Base-by-base conservation (phyloP, 2,888 invertebrate genomes). In the Nephrocerus scutellatus region DNA sequence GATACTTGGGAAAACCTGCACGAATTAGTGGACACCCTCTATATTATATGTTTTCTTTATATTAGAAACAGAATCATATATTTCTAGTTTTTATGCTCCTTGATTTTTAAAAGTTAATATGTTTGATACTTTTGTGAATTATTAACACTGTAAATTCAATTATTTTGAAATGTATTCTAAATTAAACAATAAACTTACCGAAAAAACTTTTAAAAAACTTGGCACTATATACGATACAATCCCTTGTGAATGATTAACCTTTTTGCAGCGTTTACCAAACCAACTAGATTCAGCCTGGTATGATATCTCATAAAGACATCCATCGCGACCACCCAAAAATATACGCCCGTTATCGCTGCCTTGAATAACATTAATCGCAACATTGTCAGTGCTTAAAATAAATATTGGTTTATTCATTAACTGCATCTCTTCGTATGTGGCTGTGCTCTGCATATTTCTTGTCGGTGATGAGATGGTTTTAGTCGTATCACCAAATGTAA, bases 191-290 rank as follows among this genome's bases (percentile, higher is more conserved):
- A 26, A 32, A 53, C 50, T 42, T 43, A 67, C 66, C 36, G 67
- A 54, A 48, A 68, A 85, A 28, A 87, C 82, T 67, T 85, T 84
- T 8, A 93, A 73, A 66, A 95, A 91, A 21, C 86, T 85, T 9
- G 93, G 93, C 30, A 95, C 79, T 49, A 95, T 72, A 62, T 85
- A 90, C 26, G 92, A 90, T 18, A 95, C 70, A 5, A 84, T 74
- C 49, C 87, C 84, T 41, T 85, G 88, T 0, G 96, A 93, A 63
- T 92, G 90, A 66, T 97, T 96, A 2, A 93, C 76, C 73, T 93
- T 96, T 65, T 86, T 85, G 65, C 92, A 96, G 50, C 91, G 84
- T 66, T 90, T 87, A 14, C 91, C 89, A 69, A 95, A 91, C 95
- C 95, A 96, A 47, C 87, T 88, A 50, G 83, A 75, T 66, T 85